Percentiles rank a stretch among this genome's conserved stretches.
Conservation (phyloP, 2,113 vertebrate genomes). For the Mugil cephalus region DNA sequence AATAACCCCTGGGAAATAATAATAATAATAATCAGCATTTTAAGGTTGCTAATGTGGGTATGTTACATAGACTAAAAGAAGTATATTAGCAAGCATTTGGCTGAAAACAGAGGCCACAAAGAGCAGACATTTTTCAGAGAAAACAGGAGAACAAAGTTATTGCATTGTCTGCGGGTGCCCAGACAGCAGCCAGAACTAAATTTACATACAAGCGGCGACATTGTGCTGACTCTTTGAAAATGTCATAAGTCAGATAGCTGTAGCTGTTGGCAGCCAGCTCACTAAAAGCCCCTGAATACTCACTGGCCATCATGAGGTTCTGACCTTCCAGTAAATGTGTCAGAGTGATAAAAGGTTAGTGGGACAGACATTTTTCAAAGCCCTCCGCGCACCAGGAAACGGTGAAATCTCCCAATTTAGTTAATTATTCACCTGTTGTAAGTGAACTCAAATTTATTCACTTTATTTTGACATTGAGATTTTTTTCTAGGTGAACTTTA, state of each 20-base stretch:
- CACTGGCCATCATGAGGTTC: slow-evolving; percentile 50
- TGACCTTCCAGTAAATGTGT: slow-evolving; percentile 71
- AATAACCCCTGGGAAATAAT: background rate
- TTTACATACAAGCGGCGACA: slow-evolving; percentile 46
- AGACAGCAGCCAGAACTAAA: slow-evolving; percentile 18
- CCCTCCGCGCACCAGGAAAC: background rate
- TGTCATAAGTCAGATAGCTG: slow-evolving; percentile 47
- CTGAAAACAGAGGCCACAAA: too few species aligned
- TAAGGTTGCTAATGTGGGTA: too few species aligned
- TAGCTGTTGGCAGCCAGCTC: slow-evolving; percentile 49
- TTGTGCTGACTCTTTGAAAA: slow-evolving; percentile 50
- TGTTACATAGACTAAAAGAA: too few species aligned
- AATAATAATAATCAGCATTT: too few species aligned
- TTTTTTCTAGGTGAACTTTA: background rate
- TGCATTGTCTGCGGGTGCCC: background rate
- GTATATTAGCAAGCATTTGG: too few species aligned
- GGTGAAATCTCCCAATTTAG: background rate
- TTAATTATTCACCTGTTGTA: background rate
- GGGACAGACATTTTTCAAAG: slow-evolving; percentile 32
- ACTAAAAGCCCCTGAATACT: slow-evolving; percentile 47
- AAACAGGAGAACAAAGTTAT: too few species aligned
- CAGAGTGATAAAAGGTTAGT: slow-evolving; percentile 54
- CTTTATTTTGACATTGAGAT: background rate
- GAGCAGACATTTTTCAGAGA: too few species aligned
- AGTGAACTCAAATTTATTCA: background rate